These are phyloP conservation scores for Acanthurus tractus DNA, from an alignment of 2,797 vertebrate species.

Conservation along the genomic window DNA sequence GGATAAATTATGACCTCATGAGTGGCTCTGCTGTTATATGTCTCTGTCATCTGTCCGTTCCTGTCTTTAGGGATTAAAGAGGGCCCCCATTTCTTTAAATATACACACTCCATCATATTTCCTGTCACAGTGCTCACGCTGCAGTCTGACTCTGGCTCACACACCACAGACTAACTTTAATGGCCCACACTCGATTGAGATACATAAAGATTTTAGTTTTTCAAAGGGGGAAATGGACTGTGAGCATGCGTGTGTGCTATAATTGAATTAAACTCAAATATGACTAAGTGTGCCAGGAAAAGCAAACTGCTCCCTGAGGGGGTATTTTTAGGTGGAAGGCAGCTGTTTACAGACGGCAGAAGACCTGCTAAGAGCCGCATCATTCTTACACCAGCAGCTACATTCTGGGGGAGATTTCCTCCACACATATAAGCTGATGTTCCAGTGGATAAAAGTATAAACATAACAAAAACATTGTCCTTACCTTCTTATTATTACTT, in stretches of 20 bases:
- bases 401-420: conserved; percentile 17
- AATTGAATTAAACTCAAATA: conserved; percentile 63
- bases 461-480: background rate
- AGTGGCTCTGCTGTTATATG: conserved; percentile 61
- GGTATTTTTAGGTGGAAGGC: conserved; percentile 36
- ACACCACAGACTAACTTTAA: conserved; percentile 43
- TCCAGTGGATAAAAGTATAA: background rate
- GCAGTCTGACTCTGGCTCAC: conserved; percentile 33
- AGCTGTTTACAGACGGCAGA: conserved; percentile 27
- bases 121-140: conserved; percentile 24
- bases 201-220: background rate
- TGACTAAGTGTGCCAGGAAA: conserved; percentile 54
- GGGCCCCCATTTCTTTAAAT: conserved; percentile 39
- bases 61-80: conserved; percentile 17
- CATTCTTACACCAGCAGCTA: conserved; percentile 17
- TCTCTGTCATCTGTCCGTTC: conserved; percentile 62
- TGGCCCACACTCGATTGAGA: conserved; percentile 23
- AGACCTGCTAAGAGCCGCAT: conserved; percentile 29
- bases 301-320: conserved; percentile 49
- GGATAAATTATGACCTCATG: conserved; percentile 58
- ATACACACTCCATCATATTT: conserved; percentile 46
- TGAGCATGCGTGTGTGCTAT: conserved; percentile 13
- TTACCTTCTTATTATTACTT: no score
- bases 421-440: background rate
- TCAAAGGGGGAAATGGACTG: background rate